Evolutionary conservation across 2,797 vertebrate genomes (phyloP), one percentile per base, ranked within the genome.

Genomic region (Centroberyx gerrardi): DNA sequence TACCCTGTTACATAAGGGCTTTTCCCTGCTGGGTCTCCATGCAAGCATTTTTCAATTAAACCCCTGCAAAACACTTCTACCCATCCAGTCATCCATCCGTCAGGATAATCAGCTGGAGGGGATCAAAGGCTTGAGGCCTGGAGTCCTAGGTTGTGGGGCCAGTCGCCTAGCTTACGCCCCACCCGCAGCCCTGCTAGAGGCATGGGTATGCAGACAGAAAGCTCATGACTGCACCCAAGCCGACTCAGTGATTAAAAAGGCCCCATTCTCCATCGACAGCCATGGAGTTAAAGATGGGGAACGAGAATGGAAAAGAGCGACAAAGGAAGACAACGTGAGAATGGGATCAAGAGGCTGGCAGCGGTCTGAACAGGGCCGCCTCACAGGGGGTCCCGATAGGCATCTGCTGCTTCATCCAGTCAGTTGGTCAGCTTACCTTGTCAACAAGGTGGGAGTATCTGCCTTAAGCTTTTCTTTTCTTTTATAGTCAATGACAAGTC

Each of bases 51-150:
- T 74, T 87, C 83, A 87, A 82, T 90, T 83, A 89, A 92, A 89
- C 74, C 73, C 76, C 54, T 71, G 74, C 28, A 73, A 54, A n/a
- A 46, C 53, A 59, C 38, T 8, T 62, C 46, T 72, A 75, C 59
- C 63, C 38, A 67, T 72, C 69, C 69, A 82, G 72, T 71, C 76
- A 77, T 81, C 77, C 81, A 88, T 88, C 83, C 84, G 81, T 91
- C 88, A 82, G 68, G 80, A 88, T 88, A 88, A 91, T 92, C 86
- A 90, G 86, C 86, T 87, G 70, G 70, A 83, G 58, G 69, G 76
- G 90, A 92, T 94, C 88, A 94, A 93, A 88, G 66, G 88, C 86
- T 90, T 86, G 72, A 84, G 74, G 67, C 55, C 81, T 74, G 68
- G 76, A 87, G 85, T 74, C 80, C 61, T 22, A 82, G 74, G 80